Evolutionary conservation across 1,140 invertebrate species (phyloP).

Genomic region (Drosophila willistoni): DNA sequence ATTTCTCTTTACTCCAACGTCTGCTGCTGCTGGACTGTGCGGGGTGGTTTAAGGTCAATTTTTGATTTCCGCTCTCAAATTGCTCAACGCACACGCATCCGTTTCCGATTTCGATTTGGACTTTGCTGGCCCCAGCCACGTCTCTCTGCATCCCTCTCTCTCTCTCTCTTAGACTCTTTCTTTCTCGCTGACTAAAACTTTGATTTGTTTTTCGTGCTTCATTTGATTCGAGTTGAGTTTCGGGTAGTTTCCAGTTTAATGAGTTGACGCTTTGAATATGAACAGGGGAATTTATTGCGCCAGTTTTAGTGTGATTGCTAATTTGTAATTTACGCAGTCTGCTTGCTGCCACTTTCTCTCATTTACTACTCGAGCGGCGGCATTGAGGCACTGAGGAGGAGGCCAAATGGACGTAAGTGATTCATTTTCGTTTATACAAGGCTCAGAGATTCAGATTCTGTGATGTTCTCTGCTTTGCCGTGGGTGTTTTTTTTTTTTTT

Average conservation of each 20-base stretch:
- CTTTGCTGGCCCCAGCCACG: slow-evolving; percentile 14
- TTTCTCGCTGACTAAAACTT: slow-evolving; percentile 45
- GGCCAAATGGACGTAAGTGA: slow-evolving; percentile 71
- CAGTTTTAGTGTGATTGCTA: slow-evolving; percentile 78
- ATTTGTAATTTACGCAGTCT: slow-evolving; percentile 81
- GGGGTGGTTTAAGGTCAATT: slow-evolving; percentile 76
- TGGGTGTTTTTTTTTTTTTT: slow-evolving; percentile 35
- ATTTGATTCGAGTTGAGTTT: slow-evolving; percentile 69
- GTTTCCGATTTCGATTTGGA: slow-evolving; percentile 65
- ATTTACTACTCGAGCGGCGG: slow-evolving; percentile 56
- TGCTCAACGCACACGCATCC: slow-evolving; percentile 75
- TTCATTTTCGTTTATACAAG: slow-evolving; percentile 50
- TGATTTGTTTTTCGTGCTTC: slow-evolving; percentile 80
- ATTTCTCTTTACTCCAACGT: neutral
- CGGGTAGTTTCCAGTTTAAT: slow-evolving; percentile 73
- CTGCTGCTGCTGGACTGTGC: too few relatives aligned
- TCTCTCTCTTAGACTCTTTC: slow-evolving; percentile 23
- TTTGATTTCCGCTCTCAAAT: slow-evolving; percentile 80
- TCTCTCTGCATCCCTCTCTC: slow-evolving; percentile 35
- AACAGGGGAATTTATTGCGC: slow-evolving; percentile 73
- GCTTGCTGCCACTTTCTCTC: slow-evolving; percentile 20
- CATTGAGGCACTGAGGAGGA: neutral
- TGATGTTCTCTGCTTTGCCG: neutral
- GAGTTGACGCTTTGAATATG: slow-evolving; percentile 81
- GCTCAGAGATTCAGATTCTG: neutral